A percentile compares a stretch with the other conserved stretches of the same genome.
Evolutionary conservation across 2,113 vertebrate species (phyloP).

Genomic region (pig (Sus scrofa)): DNA sequence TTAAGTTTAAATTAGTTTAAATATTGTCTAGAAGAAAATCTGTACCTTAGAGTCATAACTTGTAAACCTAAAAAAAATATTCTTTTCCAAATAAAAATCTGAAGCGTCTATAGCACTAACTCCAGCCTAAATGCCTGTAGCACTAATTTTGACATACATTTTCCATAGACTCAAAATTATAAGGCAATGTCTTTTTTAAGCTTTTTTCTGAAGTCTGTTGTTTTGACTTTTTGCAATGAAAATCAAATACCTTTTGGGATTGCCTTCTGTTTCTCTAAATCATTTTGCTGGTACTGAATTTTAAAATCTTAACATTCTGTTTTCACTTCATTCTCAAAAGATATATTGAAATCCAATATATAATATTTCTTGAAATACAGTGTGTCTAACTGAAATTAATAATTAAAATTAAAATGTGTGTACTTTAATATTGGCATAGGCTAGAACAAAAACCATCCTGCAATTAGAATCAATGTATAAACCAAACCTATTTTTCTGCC

Average conservation of each 20-base stretch:
- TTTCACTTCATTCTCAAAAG: background rate
- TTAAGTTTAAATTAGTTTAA: background rate
- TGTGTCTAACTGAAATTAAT: background rate
- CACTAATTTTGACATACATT: background rate
- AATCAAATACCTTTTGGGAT: background rate
- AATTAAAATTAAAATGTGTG: background rate
- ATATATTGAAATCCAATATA: background rate
- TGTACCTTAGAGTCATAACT: background rate
- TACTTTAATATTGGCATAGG: background rate
- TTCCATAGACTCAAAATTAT: background rate
- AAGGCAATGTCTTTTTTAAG: background rate
- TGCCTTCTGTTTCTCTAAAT: background rate
- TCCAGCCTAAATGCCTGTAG: background rate
- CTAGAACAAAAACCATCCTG: background rate
- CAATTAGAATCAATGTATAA: background rate
- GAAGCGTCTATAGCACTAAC: background rate
- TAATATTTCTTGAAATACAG: background rate
- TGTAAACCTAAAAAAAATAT: background rate
- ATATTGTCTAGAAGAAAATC: slow-evolving; percentile 38
- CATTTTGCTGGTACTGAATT: background rate
- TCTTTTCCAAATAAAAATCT: background rate
- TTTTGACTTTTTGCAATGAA: background rate
- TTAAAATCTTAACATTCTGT: background rate
- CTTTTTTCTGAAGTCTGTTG: background rate
- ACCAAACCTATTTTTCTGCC: background rate